Base-by-base conservation (phyloP, 2,113 vertebrate species). In the Hyperopisus bebe region DNA sequence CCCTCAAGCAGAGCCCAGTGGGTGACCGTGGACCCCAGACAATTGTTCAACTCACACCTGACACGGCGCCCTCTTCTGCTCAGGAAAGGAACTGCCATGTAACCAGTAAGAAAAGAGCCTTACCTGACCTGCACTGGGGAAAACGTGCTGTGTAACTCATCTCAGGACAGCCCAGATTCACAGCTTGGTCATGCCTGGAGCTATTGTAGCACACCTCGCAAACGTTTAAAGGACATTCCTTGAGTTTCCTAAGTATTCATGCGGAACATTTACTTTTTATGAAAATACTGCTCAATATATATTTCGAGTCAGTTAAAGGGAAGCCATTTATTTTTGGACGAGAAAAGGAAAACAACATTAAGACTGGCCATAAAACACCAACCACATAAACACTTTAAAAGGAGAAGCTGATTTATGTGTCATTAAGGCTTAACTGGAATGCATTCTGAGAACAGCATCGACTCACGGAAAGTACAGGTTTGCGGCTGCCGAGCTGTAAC, bases 331-430 rank as follows among this genome's bases (percentile, higher is more conserved):
- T 51, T 50, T 51, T 86, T 51, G 46, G 84, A 86, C 48, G 47
- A 53, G 24, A 51, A 53, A 87, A 35, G 27, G 48, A 47, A 87
- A 87, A 87, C 50, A 87, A 53, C 48, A 86, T 53, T 87, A 17
- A 55, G 24, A 39, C 11, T 7, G 47, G 7, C 47, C 15, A 51
- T 80, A 77, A 89, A 80, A 53, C 27, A 27, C 39, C 50, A 46
- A 17, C 46, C 48, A 11, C 24, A 88, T 46, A 88, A 88, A 88
- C 44, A 47, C 10, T 88, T 89, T 35, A 89, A 80, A 88, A 53
- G 15, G 17, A 53, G 46, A 53, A 31, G n/a, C 1, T 51, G 70
- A 53, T 89, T 80, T 51, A 80, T 50, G 88, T 89, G 70, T 80
- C 70, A 48, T 80, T 89, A 51, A 50, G 31, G 7, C 70, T 24